These are phyloP conservation scores for Quiscalus mexicanus DNA, from an alignment of 2,113 vertebrate species.

Conservation along the genomic window DNA sequence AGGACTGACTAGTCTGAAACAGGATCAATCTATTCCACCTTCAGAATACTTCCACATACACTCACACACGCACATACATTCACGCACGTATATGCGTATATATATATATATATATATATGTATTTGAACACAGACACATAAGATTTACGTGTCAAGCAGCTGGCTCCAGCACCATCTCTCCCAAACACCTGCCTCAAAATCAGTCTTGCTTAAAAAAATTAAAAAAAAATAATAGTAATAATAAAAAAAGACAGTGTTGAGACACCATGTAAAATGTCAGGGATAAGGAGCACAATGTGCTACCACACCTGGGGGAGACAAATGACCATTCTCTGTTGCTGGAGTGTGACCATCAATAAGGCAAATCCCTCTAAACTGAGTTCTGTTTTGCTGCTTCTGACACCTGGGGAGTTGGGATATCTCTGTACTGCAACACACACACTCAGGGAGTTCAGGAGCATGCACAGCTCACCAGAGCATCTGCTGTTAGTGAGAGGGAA, in stretches of 20 bases:
- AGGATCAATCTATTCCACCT: not conserved
- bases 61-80: not conserved
- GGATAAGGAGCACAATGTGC: not conserved
- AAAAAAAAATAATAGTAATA: not conserved
- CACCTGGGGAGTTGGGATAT: not conserved
- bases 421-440: not conserved
- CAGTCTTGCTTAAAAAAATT: not conserved
- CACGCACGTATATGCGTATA: rapidly evolving
- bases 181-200: not conserved
- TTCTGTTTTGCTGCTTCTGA: not conserved
- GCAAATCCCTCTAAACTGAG: not conserved
- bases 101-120: not conserved
- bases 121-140: rapidly evolving
- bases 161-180: not conserved
- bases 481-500: not conserved
- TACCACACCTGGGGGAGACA: not conserved
- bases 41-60: not conserved
- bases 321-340: not conserved
- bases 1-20: not conserved
- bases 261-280: not conserved
- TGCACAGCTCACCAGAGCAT: not conserved
- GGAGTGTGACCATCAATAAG: not conserved
- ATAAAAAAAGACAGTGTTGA: not conserved
- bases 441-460: not conserved
- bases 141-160: not conserved